phyloP scores from a whole-genome alignment of 2,797 vertebrate genomes.

The Urocyon cinereoargenteus region DNA sequence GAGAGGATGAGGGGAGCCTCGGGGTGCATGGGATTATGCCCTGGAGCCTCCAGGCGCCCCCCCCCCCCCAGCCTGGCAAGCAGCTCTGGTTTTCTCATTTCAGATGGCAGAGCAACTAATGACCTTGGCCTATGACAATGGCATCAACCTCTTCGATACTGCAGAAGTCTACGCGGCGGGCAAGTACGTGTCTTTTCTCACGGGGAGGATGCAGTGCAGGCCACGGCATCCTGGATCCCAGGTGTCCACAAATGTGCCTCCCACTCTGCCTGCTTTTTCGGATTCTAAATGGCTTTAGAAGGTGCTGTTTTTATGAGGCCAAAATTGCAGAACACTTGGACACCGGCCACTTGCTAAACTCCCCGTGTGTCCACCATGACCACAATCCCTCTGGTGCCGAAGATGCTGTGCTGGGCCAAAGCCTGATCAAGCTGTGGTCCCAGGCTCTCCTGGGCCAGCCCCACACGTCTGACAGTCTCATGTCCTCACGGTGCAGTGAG shows the following conservation, averaged over 20 bases:
- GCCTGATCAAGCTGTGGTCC: not conserved
- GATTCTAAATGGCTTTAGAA: not conserved
- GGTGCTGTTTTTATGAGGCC: not conserved
- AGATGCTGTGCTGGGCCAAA: not conserved
- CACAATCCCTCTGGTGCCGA: not conserved
- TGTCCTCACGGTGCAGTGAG: not conserved
- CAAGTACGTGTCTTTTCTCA: conserved; percentile 92
- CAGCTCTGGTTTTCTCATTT: conserved; percentile 54
- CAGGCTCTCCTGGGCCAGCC: not conserved
- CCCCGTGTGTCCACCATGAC: not conserved
- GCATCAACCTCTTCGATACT: conserved; percentile 99
- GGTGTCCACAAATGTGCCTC: not conserved
- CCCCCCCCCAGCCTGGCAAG: too few species aligned
- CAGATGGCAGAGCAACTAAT: conserved; percentile 99
- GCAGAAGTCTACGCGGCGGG: conserved; percentile 99
- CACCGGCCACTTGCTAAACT: not conserved
- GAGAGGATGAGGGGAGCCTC: not conserved
- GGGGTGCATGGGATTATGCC: too few species aligned
- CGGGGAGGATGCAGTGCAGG: fast-evolving
- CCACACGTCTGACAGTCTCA: not conserved
- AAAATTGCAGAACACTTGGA: not conserved
- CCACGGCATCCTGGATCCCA: fast-evolving
- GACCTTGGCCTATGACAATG: conserved; percentile 99
- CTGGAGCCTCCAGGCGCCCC: not conserved
- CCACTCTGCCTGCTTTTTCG: not conserved